A percentile compares a stretch with the other conserved stretches of the same genome.
These are phyloP conservation scores for Augochlora pura DNA, from an alignment of 1,140 invertebrate species.

Conservation along the genomic window DNA sequence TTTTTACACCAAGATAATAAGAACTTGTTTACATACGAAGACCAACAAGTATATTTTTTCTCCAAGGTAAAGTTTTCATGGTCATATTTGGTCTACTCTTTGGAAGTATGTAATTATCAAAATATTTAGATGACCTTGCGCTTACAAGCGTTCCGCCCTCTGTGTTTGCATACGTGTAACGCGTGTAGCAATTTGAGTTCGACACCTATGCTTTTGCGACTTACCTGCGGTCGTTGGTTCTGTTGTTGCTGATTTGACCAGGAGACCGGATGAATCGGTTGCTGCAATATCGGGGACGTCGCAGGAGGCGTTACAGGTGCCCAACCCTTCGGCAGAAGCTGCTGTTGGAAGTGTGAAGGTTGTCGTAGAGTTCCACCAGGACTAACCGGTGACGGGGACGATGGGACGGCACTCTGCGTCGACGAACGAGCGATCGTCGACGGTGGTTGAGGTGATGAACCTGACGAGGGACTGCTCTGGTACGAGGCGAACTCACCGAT, in stretches of 20 bases:
- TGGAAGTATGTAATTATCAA: too few relatives aligned
- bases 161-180: too few relatives aligned
- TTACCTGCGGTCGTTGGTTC: conserved; percentile 69
- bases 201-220: conserved; percentile 36
- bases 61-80: too few relatives aligned
- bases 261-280: conserved; percentile 63
- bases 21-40: too few relatives aligned
- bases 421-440: conserved; percentile 55
- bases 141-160: too few relatives aligned
- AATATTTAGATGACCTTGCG: too few relatives aligned
- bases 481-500: conserved; percentile 73
- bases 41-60: too few relatives aligned
- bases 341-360: conserved; percentile 71
- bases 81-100: too few relatives aligned
- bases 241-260: conserved; percentile 69
- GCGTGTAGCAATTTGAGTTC: background rate
- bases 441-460: conserved; percentile 66
- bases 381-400: conserved; percentile 68
- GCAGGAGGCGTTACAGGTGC: conserved; percentile 73
- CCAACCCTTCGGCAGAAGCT: conserved; percentile 66
- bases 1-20: too few relatives aligned
- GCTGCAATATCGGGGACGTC: conserved; percentile 78
- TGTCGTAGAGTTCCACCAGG: conserved; percentile 71
- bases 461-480: conserved; percentile 71
- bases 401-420: conserved; percentile 46